Evolutionary conservation across 2,888 invertebrate genomes (phyloP).

Genomic region (Zygothrica quintamaculata): DNA sequence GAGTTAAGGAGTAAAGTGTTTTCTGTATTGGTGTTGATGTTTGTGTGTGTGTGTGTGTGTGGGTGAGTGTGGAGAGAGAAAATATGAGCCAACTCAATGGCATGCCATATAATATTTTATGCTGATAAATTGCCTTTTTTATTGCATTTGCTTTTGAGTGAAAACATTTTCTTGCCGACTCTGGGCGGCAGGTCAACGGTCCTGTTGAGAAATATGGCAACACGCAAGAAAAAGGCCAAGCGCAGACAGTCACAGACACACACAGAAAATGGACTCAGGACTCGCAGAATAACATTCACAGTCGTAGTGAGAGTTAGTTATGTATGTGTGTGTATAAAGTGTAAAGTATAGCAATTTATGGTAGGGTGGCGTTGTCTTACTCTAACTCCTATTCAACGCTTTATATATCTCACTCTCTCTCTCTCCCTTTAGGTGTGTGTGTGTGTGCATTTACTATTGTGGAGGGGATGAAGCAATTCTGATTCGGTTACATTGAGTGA

Average conservation of each 20-base stretch:
- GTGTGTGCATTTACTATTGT: too few relatives aligned
- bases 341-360: conserved; percentile 39
- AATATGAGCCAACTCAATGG: conserved; percentile 77
- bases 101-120: conserved; percentile 81
- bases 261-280: too few relatives aligned
- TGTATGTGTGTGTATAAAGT: conserved; percentile 26
- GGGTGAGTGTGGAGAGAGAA: conserved; percentile 34
- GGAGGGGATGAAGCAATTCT: conserved; percentile 9
- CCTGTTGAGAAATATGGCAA: conserved; percentile 58
- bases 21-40: too few relatives aligned
- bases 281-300: too few relatives aligned
- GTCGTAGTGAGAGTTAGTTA: too few relatives aligned
- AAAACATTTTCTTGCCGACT: conserved; percentile 70
- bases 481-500: conserved; percentile 39
- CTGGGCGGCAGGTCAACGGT: conserved; percentile 68
- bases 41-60: too few relatives aligned
- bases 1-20: too few relatives aligned
- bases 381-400: too few relatives aligned
- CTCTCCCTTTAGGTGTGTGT: background rate
- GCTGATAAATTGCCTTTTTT: conserved; percentile 79
- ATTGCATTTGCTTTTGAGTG: conserved; percentile 79
- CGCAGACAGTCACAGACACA: conserved; percentile 34
- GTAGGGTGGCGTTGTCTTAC: too few relatives aligned
- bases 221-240: conserved; percentile 46
- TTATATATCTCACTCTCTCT: too few relatives aligned